Base-by-base conservation (phyloP, 2,113 vertebrate genomes). In the Rhea pennata region DNA sequence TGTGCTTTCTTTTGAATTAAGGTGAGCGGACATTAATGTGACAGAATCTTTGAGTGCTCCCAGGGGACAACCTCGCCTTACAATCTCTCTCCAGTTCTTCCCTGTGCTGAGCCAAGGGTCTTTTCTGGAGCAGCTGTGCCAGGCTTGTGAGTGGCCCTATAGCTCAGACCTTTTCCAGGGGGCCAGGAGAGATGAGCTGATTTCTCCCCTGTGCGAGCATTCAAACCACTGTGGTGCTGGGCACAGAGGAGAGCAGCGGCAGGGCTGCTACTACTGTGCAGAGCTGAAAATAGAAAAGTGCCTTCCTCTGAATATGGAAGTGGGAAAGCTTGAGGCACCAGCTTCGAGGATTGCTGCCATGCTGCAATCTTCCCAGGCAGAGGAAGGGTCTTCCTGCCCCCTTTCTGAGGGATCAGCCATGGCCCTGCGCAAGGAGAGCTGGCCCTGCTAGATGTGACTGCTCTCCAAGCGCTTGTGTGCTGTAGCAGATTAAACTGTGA, bases 61-160 rank as follows among this genome's bases (percentile, higher is more conserved):
- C 27, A 13, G 40, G 27, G 36, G 48, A 65, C 14, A 8, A 8
- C 12, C 20, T 66, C 0, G 0, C 8, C 62, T 31, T 88, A 46
- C 26, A 48, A 13, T 1, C 0, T 61, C 15, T 40, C 27, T 58
- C 20, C 69, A 2, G 3, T 50, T 15, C 7, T 3, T 0, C 12
- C 23, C 59, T 29, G 21, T 54, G 73, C n/a, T 53, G 24, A 21
- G 33, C 54, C 39, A 74, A 78, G 8, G 36, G 39, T 79, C 56
- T 70, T 44, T n/a, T 50, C 64, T 1, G 5, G 24, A 15, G 12
- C 31, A 67, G 71, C 29, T 50, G 33, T 20, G 33, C 21, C 6
- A 50, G 46, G 46, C 54, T 70, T 36, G 44, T 0, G 6, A 84
- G 64, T 54, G 62, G 66, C n/a, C 46, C 39, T 2, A 0, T 40